These are phyloP conservation scores for Acleris literana DNA, from an alignment of 2,888 invertebrate species.

Conservation along the genomic window DNA sequence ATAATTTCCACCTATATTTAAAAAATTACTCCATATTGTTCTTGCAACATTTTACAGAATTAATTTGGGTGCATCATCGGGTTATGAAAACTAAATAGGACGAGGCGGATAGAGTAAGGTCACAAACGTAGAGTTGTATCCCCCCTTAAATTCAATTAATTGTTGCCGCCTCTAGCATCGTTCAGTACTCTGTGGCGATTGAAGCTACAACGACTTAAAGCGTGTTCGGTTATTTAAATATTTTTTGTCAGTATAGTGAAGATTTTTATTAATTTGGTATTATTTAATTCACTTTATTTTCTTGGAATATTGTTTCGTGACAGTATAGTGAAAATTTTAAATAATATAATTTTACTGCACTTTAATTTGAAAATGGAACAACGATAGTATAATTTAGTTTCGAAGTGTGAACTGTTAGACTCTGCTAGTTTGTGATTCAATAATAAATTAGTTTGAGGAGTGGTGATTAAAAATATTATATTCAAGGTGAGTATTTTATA, in stretches of 20 bases:
- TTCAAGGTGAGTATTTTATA: slow-evolving; percentile 16
- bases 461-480: slow-evolving; percentile 21
- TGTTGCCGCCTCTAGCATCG: slow-evolving; percentile 41
- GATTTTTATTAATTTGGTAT: neutral
- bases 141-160: slow-evolving; percentile 42
- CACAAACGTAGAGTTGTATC: slow-evolving; percentile 25
- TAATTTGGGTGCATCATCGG: slow-evolving; percentile 9
- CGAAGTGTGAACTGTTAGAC: slow-evolving; percentile 41
- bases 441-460: slow-evolving; percentile 56
- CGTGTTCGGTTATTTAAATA: slow-evolving; percentile 43
- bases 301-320: no score
- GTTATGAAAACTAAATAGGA: slow-evolving; percentile 36
- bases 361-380: slow-evolving; percentile 13
- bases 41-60: slow-evolving; percentile 14
- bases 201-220: slow-evolving; percentile 33
- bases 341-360: slow-evolving; percentile 5
- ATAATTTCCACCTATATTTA: no score
- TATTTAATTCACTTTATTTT: neutral
- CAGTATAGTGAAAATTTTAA: slow-evolving; percentile 5
- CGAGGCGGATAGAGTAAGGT: slow-evolving; percentile 41
- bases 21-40: neutral
- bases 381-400: slow-evolving; percentile 28
- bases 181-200: slow-evolving; percentile 45
- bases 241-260: slow-evolving; percentile 18
- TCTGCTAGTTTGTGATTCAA: slow-evolving; percentile 55